A percentile compares a stretch with the other conserved stretches of the same genome.
phyloP scores from a whole-genome alignment of 2,113 vertebrate genomes.

The Toxostoma redivivum region DNA sequence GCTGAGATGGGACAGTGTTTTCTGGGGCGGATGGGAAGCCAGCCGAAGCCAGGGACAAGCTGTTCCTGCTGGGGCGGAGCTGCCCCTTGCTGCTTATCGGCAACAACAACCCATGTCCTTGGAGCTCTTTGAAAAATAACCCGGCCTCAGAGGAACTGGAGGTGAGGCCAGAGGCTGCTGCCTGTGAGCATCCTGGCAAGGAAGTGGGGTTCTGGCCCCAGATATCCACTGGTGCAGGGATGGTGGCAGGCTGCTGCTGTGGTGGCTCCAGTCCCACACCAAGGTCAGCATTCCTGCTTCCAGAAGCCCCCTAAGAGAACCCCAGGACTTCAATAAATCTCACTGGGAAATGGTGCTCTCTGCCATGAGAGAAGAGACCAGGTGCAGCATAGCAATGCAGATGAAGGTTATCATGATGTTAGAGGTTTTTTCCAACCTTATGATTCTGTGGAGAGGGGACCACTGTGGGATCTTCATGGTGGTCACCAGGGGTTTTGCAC shows the following conservation, averaged over 20 bases:
- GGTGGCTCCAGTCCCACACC: neutral
- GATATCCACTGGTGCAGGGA: neutral
- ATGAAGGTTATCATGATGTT: neutral
- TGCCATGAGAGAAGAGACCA: neutral
- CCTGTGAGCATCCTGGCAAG: neutral
- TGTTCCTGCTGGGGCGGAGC: slow-evolving; percentile 32
- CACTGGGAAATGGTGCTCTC: neutral
- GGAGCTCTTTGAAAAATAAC: neutral
- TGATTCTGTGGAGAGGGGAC: neutral
- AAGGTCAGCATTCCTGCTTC: neutral
- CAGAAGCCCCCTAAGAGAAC: neutral
- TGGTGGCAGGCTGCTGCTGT: neutral
- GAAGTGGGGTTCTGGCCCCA: neutral
- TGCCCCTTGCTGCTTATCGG: neutral
- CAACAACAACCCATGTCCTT: slow-evolving; percentile 36
- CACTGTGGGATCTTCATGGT: no score
- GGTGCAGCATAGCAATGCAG: neutral
- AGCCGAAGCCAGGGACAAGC: neutral
- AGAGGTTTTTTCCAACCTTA: neutral
- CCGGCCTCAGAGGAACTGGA: neutral
- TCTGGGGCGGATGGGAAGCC: neutral
- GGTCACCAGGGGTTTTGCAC: neutral
- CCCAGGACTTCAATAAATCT: neutral
- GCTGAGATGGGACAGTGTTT: neutral
- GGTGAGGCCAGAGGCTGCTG: neutral